Evolutionary conservation across 2,113 vertebrate genomes (phyloP), one percentile per base, ranked within the genome.

Genomic region (Elephantulus edwardii): DNA sequence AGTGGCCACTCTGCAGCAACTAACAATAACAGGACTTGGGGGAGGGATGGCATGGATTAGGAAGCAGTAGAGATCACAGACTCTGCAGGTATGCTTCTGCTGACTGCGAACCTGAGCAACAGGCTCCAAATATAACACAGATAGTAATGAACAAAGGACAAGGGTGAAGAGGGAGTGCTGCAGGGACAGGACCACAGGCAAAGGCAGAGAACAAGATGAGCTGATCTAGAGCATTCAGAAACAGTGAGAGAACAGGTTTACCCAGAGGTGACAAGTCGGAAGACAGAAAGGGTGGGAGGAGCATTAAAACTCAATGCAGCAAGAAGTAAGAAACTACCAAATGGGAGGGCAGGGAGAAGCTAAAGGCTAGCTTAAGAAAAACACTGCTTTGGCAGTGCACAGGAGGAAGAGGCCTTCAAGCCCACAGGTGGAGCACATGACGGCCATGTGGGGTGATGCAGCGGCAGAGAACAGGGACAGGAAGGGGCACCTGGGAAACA

Each of bases 191-290:
- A 24, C 13, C 38, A 4, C 2, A 24, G 72, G n/a, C 28, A 20
- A 58, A 56, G n/a, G 71, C 30, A 8, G 10, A 26, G 56, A 66
- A 66, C n/a, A 66, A 35, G n/a, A 66, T 26, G 54, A 56, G 54
- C 22, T 26, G 54, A 60, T 28, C 62, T 6, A 4, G 70, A 14
- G 3, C 3, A 0, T 3, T 10, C 14, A 17, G 50, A 1, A 5
- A 46, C 1, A 3, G 52, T 0, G 19, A 56, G 26, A 52, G 26
- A 40, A 44, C 64, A 54, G 1, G 1, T n/a, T n/a, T n/a, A 17
- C 7, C 13, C 30, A 33, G 20, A 22, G 5, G 30, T 48, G 38
- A 62, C 42, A 44, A 62, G 12, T 10, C 50, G 11, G 0, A 33
- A 17, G n/a, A 50, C 40, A 3, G 6, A 16, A 62, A 12, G 33